Base-by-base conservation (phyloP, 1,140 invertebrate species). In the Pseudomyrmex cubaensis region DNA sequence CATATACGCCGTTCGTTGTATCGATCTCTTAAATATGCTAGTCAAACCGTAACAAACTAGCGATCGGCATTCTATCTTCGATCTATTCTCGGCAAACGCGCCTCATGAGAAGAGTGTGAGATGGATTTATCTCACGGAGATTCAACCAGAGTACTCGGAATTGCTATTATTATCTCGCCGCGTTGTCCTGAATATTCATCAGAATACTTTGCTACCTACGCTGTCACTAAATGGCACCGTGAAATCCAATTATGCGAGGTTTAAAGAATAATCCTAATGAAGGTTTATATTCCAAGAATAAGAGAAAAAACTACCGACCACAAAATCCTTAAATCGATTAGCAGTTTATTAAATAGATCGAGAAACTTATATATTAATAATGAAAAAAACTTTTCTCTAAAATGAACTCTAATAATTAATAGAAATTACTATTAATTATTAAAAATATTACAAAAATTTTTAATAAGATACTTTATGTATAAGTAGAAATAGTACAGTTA, bases 181-280 rank as follows among this genome's bases (percentile, higher is more conserved):
- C 48, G 13, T 12, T 69, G 35, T 10, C 61, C 57, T 87, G 74
- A 87, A 87, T 87, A 87, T 87, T 87, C 50, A 85, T 87, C 44
- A n/a, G 57, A 17, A 84, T 84, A 84, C 50, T 87, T 83, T 69
- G 25, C 59, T 74, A 70, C n/a, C 12, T 10, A 2, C 17, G 46
- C 48, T 20, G 9, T 44, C 48, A 66, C 25, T 70, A 83, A 83
- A 35, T 83, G 54, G 35, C 13, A 22, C 15, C 50, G 57, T 85
- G 82, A 85, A 77, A 77, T 85, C 59, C 57, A 72, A 84, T 84
- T 84, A 50, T 8, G 50, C 35, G 8, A 17, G 44, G 59, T n/a
- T 75, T n/a, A 20, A 66, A 48, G 5, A 64, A 57, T 78, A 62
- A 78, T 83, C 70, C 17, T 35, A 48, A 50, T 17, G 15, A 50